Evolutionary conservation across 2,797 vertebrate genomes (phyloP).

Genomic region (Oreortyx pictus): DNA sequence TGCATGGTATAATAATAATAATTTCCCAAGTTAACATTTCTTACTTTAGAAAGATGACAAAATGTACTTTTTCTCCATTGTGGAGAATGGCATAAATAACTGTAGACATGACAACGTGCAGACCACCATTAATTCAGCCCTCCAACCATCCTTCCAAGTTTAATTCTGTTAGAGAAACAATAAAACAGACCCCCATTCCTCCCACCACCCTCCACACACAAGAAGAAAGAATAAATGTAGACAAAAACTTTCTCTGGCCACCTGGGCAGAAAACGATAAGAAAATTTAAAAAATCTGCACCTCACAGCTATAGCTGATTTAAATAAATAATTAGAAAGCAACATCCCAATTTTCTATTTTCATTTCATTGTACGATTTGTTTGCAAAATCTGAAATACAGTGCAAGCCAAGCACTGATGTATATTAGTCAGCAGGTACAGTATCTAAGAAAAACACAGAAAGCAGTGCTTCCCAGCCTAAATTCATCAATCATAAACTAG

Average conservation of each 20-base stretch:
- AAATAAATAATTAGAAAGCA: background rate
- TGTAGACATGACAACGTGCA: background rate
- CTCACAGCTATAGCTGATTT: background rate
- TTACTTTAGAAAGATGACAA: background rate
- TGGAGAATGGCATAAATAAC: background rate
- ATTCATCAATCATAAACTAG: background rate
- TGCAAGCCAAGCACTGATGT: background rate
- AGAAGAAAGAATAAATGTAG: background rate
- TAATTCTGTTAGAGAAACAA: background rate
- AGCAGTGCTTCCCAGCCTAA: background rate
- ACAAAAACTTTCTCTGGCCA: background rate
- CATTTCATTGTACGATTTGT: background rate
- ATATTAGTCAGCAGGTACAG: background rate
- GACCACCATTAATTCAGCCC: background rate
- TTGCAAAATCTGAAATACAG: background rate
- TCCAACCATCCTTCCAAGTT: background rate
- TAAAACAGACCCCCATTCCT: background rate
- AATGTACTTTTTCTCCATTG: background rate
- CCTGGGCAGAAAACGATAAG: background rate
- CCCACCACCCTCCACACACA: background rate
- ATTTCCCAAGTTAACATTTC: background rate
- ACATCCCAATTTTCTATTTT: background rate
- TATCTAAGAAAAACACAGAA: background rate
- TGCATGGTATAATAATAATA: background rate
- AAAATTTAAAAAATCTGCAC: background rate